These are phyloP conservation scores for Ophonus ardosiacus DNA, from an alignment of 2,888 invertebrate species.

Conservation along the genomic window DNA sequence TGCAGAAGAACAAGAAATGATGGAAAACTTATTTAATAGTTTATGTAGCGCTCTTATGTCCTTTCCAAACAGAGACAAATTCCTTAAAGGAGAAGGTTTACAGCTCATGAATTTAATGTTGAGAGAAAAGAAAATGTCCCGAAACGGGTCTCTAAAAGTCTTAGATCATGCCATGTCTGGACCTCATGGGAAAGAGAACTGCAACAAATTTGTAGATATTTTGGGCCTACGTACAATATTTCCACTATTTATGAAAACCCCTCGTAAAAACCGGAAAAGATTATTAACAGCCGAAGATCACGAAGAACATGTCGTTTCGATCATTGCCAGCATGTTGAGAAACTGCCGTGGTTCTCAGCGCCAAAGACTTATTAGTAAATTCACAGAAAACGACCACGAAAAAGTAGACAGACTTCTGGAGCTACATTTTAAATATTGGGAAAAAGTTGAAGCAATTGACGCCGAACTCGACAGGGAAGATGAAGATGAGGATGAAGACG, in stretches of 20 bases:
- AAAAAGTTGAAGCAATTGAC: constrained; percentile 92
- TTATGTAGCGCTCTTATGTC: constrained; percentile 96
- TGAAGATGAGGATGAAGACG: constrained; percentile 83
- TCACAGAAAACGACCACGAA: constrained; percentile 98
- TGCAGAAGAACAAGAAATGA: constrained; percentile 96
- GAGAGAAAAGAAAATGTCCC: constrained; percentile 96
- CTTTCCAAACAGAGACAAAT: constrained; percentile 91
- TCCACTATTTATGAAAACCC: constrained; percentile 99
- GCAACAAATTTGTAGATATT: constrained; percentile 98
- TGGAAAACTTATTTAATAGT: constrained; percentile 99
- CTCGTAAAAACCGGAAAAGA: constrained; percentile 88
- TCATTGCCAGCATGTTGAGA: constrained; percentile 94
- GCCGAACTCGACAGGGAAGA: constrained; percentile 82
- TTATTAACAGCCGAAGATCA: constrained; percentile 91
- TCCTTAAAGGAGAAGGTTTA: constrained; percentile 96
- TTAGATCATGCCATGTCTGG: constrained; percentile 98
- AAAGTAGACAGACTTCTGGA: constrained; percentile 98
- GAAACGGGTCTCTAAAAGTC: constrained; percentile 97
- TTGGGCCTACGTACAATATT: constrained; percentile 97
- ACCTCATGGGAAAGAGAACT: constrained; percentile 94
- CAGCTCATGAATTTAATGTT: constrained; percentile 99
- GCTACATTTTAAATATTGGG: constrained; percentile 97
- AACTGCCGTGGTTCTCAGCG: constrained; percentile 95
- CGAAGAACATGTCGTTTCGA: constrained; percentile 96
- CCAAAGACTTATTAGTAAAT: constrained; percentile 94